Percentiles rank a stretch among this genome's conserved stretches.
Evolutionary conservation across 2,888 invertebrate genomes (phyloP).

Genomic region (Autographa gamma): DNA sequence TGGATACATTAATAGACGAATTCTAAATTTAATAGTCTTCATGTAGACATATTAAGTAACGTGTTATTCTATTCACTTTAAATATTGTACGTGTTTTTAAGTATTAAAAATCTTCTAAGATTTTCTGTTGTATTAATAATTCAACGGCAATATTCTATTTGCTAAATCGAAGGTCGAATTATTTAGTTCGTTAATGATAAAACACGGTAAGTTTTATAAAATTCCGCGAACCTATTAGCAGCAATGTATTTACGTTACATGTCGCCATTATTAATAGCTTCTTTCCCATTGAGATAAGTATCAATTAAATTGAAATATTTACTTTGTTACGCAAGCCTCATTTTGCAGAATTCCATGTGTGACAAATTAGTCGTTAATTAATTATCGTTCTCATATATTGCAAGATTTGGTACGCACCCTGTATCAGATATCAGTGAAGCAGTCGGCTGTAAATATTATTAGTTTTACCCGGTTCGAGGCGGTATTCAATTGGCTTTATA

Average conservation of each 20-base stretch:
- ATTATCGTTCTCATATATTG: slow-evolving; percentile 8
- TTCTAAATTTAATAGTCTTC: too few relatives aligned
- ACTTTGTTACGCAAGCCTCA: background rate
- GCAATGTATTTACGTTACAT: background rate
- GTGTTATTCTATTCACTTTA: background rate
- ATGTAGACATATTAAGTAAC: background rate
- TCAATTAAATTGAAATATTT: background rate
- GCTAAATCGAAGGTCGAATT: slow-evolving; percentile 4
- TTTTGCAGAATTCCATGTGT: slow-evolving; percentile 4
- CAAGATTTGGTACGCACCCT: slow-evolving; percentile 3
- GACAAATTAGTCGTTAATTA: slow-evolving; percentile 19
- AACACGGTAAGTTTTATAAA: background rate
- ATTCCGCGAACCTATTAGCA: background rate
- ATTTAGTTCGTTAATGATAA: slow-evolving; percentile 2
- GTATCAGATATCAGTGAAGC: background rate
- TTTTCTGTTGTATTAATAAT: background rate
- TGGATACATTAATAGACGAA: too few relatives aligned
- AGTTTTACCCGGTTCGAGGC: slow-evolving; percentile 23
- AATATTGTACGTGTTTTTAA: too few relatives aligned
- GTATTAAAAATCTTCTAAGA: background rate
- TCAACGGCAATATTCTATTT: background rate
- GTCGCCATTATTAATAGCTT: background rate
- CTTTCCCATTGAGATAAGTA: background rate
- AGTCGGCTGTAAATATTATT: background rate
- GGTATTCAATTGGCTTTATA: slow-evolving; percentile 30